Evolutionary conservation across 2,888 invertebrate genomes (phyloP).

Genomic region (Enoplolaimus lenunculus): DNA sequence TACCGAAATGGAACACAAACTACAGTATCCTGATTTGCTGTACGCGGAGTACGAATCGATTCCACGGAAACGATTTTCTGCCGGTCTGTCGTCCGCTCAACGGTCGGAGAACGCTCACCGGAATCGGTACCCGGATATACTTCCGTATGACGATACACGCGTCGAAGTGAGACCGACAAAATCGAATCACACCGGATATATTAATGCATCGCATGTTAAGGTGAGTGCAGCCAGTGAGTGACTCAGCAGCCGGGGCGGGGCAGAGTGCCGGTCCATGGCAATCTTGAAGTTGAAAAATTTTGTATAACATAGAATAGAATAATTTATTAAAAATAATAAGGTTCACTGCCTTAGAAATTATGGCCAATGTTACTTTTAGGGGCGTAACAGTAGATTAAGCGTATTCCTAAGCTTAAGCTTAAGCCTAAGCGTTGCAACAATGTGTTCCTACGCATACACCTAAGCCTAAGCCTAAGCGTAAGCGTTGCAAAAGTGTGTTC

Average conservation of each 20-base stretch:
- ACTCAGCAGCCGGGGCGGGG: not conserved
- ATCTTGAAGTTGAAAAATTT: not conserved
- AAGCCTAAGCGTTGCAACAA: too few species aligned
- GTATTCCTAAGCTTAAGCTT: too few species aligned
- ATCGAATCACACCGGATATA: conserved; percentile 70
- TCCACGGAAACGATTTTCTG: conserved; percentile 56
- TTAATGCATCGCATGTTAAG: conserved; percentile 78
- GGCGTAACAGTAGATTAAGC: too few species aligned
- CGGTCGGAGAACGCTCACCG: conserved; percentile 53
- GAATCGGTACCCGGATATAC: conserved; percentile 55
- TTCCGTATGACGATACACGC: conserved; percentile 79
- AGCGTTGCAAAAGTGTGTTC: too few species aligned
- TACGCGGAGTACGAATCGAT: conserved; percentile 63
- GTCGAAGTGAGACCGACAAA: conserved; percentile 65
- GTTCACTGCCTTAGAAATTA: too few species aligned
- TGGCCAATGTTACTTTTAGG: too few species aligned
- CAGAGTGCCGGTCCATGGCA: not conserved
- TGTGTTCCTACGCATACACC: too few species aligned
- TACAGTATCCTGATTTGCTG: conserved; percentile 25
- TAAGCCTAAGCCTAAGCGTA: too few species aligned
- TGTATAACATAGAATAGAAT: too few species aligned
- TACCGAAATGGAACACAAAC: too few species aligned
- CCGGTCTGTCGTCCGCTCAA: conserved; percentile 58
- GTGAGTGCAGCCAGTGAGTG: conserved; percentile 44
- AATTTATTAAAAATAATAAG: conserved; percentile 67